Conservation (phyloP, 2,797 vertebrate species). For the Kryptolebias ocellatus region DNA sequence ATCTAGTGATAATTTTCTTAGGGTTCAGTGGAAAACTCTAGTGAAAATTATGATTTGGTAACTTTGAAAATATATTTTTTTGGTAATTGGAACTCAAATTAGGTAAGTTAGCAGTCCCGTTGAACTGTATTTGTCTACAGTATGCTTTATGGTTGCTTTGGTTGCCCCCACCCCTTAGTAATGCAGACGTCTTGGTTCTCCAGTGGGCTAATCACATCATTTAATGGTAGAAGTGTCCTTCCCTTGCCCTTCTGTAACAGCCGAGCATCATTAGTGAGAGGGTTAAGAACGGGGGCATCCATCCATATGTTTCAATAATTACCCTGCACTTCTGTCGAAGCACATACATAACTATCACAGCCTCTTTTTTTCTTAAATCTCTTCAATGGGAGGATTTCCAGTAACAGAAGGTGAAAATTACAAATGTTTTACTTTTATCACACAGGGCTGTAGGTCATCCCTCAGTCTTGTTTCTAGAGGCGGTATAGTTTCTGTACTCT, state of each 20-base stretch:
- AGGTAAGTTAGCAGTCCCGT: too few species aligned
- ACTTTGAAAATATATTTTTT: too few species aligned
- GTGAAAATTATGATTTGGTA: too few species aligned
- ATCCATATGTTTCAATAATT: slow-evolving; percentile 80
- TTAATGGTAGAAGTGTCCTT: slow-evolving; percentile 73
- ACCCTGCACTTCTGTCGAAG: slow-evolving; percentile 66
- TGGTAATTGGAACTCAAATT: too few species aligned
- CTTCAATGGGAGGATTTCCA: slow-evolving; percentile 16
- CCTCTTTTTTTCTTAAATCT: slow-evolving; percentile 10
- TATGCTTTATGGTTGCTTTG: not conserved
- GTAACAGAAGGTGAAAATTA: slow-evolving; percentile 35
- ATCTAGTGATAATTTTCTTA: too few species aligned
- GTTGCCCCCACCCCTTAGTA: slow-evolving; percentile 13
- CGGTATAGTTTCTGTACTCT: slow-evolving; percentile 66
- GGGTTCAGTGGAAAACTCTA: too few species aligned
- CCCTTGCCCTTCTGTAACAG: slow-evolving; percentile 71
- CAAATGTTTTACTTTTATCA: slow-evolving; percentile 50
- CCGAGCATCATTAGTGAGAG: slow-evolving; percentile 75
- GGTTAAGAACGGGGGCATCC: slow-evolving; percentile 69
- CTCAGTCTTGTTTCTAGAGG: slow-evolving; percentile 48
- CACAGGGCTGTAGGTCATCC: slow-evolving; percentile 41
- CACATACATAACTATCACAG: slow-evolving; percentile 35
- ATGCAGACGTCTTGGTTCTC: slow-evolving; percentile 52
- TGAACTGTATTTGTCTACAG: not conserved
- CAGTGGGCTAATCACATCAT: slow-evolving; percentile 60